Base-by-base conservation (phyloP, 2,113 vertebrate species). In the Agapornis roseicollis region DNA sequence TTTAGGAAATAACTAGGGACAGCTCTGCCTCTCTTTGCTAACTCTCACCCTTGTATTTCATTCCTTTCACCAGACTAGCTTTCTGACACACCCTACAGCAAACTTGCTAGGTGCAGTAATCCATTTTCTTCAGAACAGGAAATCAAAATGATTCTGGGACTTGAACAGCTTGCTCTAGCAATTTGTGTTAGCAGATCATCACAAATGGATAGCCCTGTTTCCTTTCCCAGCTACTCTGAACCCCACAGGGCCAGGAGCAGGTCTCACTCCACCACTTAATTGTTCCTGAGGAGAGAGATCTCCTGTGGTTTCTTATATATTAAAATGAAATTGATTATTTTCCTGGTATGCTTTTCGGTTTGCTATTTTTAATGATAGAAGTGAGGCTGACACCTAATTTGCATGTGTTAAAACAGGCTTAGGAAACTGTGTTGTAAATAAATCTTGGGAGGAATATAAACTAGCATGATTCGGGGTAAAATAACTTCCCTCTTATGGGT, bases 361-460 rank as follows among this genome's bases (percentile, higher is more conserved):
- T 65, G 29, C 55, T 80, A 69, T 90, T 92, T 93, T 94, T 88
- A 80, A 80, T 61, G 53, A 63, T 5, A 49, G 39, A 95, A 90
- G 41, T 91, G 65, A 85, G 39, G 37, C 44, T 85, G 88, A 83
- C 85, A 88, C 68, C 76, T 85, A 83, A 96, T 94, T 85, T 94
- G 53, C 71, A 77, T 82, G 88, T 1, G 3, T 88, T 91, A 85
- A 82, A 91, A 80, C 44, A 80, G 63, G 49, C 58, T 94, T 76
- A 79, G 0, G 17, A 93, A 92, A 92, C 58, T 12, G 20, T 60
- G 50, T 85, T 76, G 77, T 83, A 94, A 94, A 80, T 65, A 91
- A 88, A 77, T 74, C 55, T 77, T 70, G 44, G 12, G 49, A 90
- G 17, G 58, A 88, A 88, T 85, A 77, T 29, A 88, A 93, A 85